phyloP scores from a whole-genome alignment of 2,888 invertebrate species.

The Pyrocoelia pectoralis region DNA sequence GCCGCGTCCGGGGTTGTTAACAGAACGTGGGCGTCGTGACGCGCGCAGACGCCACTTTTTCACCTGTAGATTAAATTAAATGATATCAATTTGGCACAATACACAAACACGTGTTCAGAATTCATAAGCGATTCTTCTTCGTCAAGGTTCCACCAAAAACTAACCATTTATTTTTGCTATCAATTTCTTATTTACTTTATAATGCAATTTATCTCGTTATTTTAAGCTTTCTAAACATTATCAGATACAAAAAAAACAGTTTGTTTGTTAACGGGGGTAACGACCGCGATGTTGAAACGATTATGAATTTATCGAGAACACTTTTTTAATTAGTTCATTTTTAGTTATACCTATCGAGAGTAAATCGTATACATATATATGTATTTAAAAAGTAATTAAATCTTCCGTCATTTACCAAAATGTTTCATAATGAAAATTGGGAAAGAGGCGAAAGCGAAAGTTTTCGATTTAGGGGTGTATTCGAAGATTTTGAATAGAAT shows the following conservation, averaged over 20 bases:
- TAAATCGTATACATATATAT: no score
- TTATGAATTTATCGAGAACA: conserved; percentile 22
- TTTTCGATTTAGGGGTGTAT: neutral
- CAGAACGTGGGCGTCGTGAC: conserved; percentile 38
- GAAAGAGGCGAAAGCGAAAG: conserved; percentile 21
- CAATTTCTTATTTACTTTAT: conserved; percentile 24
- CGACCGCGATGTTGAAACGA: conserved; percentile 21
- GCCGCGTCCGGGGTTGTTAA: conserved; percentile 37
- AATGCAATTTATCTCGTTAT: conserved; percentile 25
- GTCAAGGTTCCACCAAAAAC: neutral
- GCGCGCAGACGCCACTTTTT: conserved; percentile 36
- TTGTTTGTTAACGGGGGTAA: conserved; percentile 32
- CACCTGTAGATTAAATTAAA: conserved; percentile 31
- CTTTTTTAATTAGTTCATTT: conserved; percentile 13
- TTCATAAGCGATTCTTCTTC: neutral
- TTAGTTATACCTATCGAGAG: no score
- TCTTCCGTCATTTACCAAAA: no score
- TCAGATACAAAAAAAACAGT: conserved; percentile 24
- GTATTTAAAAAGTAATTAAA: no score
- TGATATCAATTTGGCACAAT: conserved; percentile 16
- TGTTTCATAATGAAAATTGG: no score
- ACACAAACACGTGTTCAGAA: conserved; percentile 23
- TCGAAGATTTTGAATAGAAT: neutral
- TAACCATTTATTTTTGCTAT: conserved; percentile 22
- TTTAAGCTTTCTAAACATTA: conserved; percentile 23